Percentiles rank a stretch among this genome's conserved stretches.
phyloP scores from a whole-genome alignment of 2,888 invertebrate genomes.

The Drosophila meridiana region DNA sequence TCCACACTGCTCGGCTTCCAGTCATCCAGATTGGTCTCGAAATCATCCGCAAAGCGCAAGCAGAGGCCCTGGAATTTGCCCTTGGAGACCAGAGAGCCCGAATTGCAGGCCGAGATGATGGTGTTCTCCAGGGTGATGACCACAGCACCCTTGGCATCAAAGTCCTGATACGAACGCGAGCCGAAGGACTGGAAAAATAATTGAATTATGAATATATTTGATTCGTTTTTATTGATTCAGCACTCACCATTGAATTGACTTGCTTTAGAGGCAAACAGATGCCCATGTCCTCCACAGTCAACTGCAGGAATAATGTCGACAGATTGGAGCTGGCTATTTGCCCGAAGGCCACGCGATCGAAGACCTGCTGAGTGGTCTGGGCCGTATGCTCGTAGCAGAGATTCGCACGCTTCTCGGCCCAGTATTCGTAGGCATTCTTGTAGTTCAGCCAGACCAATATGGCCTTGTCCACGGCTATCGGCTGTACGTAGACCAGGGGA shows the following conservation, averaged over 20 bases:
- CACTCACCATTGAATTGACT: conserved; percentile 87
- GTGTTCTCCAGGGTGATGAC: conserved; percentile 98
- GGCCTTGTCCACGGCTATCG: conserved; percentile 98
- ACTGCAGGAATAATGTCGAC: conserved; percentile 95
- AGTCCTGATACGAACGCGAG: conserved; percentile 89
- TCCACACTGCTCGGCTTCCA: conserved; percentile 97
- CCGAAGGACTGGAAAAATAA: conserved; percentile 87
- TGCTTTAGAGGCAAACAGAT: conserved; percentile 96
- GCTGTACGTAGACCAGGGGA: conserved; percentile 98
- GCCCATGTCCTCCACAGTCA: conserved; percentile 98
- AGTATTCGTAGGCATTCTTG: conserved; percentile 99
- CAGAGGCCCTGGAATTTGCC: conserved; percentile 96
- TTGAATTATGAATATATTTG: not conserved
- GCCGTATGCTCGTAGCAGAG: conserved; percentile 92
- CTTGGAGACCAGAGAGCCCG: conserved; percentile 97
- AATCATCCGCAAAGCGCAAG: conserved; percentile 98
- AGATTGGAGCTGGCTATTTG: conserved; percentile 92
- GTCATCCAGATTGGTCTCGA: conserved; percentile 97
- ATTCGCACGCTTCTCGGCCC: conserved; percentile 97
- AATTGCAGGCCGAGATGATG: conserved; percentile 96
- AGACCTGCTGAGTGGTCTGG: conserved; percentile 86
- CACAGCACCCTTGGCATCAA: conserved; percentile 94
- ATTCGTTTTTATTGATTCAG: accelerated
- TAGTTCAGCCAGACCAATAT: conserved; percentile 99
- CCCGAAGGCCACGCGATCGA: conserved; percentile 92